Percentiles rank a stretch among this genome's conserved stretches.
These are phyloP conservation scores for Heliothis virescens DNA, from an alignment of 1,140 invertebrate species.

Conservation along the genomic window DNA sequence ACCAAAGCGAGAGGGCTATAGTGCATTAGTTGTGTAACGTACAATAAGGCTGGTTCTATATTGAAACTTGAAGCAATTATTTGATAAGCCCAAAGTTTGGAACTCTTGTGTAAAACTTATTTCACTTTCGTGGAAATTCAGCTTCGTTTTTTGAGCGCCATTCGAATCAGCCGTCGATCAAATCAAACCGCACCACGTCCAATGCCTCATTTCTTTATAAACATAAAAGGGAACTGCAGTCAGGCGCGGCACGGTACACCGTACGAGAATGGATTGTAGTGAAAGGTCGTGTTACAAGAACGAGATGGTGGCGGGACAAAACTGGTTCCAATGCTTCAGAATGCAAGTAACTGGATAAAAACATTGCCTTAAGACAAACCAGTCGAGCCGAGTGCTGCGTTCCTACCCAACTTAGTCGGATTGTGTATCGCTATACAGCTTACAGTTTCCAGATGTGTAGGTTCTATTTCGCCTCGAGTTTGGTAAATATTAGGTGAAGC, in stretches of 20 bases:
- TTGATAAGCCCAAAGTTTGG: not conserved
- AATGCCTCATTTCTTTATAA: constrained; percentile 59
- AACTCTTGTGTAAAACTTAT: constrained; percentile 43
- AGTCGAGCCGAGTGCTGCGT: constrained; percentile 64
- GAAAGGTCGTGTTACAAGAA: constrained; percentile 79
- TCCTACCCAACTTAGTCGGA: constrained; percentile 50
- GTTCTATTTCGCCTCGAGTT: not conserved
- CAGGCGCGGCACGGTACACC: constrained; percentile 57
- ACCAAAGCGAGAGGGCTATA: constrained; percentile 5
- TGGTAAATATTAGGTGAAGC: constrained; percentile 13
- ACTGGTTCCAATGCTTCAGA: constrained; percentile 83
- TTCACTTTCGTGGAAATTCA: constrained; percentile 56
- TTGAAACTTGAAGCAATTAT: not conserved
- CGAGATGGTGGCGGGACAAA: constrained; percentile 79
- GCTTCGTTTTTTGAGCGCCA: constrained; percentile 48
- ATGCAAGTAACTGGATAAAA: constrained; percentile 85
- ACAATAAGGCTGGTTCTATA: not conserved
- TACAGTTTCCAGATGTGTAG: constrained; percentile 21
- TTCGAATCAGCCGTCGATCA: not conserved
- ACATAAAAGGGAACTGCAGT: constrained; percentile 51
- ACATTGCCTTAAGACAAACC: constrained; percentile 80
- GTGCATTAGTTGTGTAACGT: constrained; percentile 3
- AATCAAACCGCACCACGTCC: constrained; percentile 50
- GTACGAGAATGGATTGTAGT: constrained; percentile 76
- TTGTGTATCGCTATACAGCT: constrained; percentile 16